Base-by-base conservation (phyloP, 2,888 invertebrate genomes). In the Ophioninae sp. region DNA sequence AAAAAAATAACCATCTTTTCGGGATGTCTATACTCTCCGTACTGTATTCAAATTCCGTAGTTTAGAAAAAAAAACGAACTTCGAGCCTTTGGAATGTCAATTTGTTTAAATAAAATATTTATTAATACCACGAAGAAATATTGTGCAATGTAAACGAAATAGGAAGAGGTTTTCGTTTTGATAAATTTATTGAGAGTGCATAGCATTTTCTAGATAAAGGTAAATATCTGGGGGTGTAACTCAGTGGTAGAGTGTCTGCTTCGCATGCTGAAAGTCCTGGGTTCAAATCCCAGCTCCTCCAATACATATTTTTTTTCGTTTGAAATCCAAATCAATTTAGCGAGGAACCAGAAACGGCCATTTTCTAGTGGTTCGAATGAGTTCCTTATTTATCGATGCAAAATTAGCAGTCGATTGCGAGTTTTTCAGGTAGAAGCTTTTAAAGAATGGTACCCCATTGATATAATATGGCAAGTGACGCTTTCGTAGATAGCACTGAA, bases 221-320 rank as follows among this genome's bases (percentile, higher is more conserved):
- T 0, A 70, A 8, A 73, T 57, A 74, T 17, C 79, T 65, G 92
- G 92, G 92, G 92, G 92, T 92, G 92, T 92, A 92, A 92, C 92
- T 93, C 92, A 92, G 92, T 93, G 92, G 92, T 92, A 92, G 92
- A 92, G 92, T 92, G 92, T 92, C 92, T 91, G 92, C 92, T 93
- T 93, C 92, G 92, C 92, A 93, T 92, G 92, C 92, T 91, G 92
- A 92, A 93, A 92, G 92, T 93, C 92, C 92, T 92, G 92, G 92
- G 92, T 93, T 93, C 92, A 92, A 93, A 92, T 93, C 92, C 92
- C 92, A 92, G 92, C 91, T 91, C 91, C 91, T 91, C 90, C 89
- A 89, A 85, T 72, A 67, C 82, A 81, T 86, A 84, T 83, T 83
- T 84, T 85, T 84, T 78, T 70, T 80, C 30, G 30, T 2, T 30